These are phyloP conservation scores for Bellardia bayeri DNA, from an alignment of 2,888 invertebrate species.

Conservation along the genomic window DNA sequence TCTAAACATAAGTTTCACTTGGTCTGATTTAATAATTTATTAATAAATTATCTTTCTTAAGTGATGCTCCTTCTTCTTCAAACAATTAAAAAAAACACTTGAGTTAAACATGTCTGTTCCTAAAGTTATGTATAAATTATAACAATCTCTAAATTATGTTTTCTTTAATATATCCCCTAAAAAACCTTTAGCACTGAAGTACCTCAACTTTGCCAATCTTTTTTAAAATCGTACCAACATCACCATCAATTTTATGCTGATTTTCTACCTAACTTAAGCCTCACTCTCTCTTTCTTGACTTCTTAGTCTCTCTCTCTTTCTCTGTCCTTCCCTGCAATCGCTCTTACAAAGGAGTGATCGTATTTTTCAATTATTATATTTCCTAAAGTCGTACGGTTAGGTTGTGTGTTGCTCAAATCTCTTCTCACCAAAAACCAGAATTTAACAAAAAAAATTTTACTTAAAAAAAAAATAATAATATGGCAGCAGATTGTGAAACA, in stretches of 20 bases:
- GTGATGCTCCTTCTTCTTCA: no score
- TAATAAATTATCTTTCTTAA: no score
- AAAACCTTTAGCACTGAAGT: neutral
- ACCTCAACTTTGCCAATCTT: neutral
- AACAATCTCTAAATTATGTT: no score
- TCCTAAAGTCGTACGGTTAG: neutral
- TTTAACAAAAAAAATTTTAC: neutral
- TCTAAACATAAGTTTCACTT: no score
- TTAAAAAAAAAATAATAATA: slow-evolving; percentile 26
- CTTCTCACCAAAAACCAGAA: neutral
- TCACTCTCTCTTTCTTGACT: no score
- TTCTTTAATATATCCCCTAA: no score
- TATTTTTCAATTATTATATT: slow-evolving; percentile 16
- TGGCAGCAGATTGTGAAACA: slow-evolving; percentile 52
- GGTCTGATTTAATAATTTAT: no score
- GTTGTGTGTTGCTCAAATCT: slow-evolving; percentile 27
- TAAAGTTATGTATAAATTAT: no score
- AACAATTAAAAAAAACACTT: no score
- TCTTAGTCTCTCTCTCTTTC: slow-evolving; percentile 20
- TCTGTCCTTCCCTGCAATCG: neutral
- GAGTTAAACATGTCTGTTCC: no score
- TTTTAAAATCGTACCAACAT: neutral
- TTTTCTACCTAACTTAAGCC: slow-evolving; percentile 15
- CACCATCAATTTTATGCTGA: slow-evolving; percentile 3
- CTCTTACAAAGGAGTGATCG: slow-evolving; percentile 16